Percentiles rank a stretch among this genome's conserved stretches.
These are phyloP conservation scores for Sesia apiformis DNA, from an alignment of 2,888 invertebrate genomes.

Conservation along the genomic window DNA sequence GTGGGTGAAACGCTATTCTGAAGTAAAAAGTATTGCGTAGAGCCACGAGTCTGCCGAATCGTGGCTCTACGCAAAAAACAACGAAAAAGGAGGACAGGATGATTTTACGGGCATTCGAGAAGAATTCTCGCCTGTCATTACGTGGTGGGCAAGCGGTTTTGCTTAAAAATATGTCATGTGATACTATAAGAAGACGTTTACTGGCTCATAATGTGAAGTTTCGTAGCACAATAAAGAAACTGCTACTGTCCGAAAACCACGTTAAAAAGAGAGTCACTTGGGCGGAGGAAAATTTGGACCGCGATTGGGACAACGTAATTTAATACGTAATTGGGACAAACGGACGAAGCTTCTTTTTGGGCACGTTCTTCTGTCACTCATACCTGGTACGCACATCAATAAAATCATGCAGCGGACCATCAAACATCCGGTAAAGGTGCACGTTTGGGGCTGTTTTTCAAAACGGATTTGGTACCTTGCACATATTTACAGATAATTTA, in stretches of 20 bases:
- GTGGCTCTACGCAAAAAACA: no score
- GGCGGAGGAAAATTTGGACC: slow-evolving; percentile 8
- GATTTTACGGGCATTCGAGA: neutral
- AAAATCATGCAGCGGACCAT: slow-evolving; percentile 4
- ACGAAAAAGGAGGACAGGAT: neutral
- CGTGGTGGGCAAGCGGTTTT: neutral
- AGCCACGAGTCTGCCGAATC: no score
- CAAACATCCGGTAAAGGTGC: slow-evolving; percentile 9
- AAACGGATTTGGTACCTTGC: slow-evolving; percentile 2
- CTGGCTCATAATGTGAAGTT: neutral
- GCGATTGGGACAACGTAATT: slow-evolving; percentile 10
- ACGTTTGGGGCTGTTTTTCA: neutral
- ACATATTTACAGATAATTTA: slow-evolving; percentile 5
- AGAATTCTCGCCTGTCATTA: neutral
- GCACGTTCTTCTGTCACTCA: no score
- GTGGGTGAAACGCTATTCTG: neutral
- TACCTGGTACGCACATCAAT: slow-evolving; percentile 6
- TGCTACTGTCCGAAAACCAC: neutral
- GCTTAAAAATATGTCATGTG: neutral
- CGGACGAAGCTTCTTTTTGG: slow-evolving; percentile 10
- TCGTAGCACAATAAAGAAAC: neutral
- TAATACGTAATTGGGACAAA: no score
- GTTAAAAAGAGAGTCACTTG: slow-evolving; percentile 6
- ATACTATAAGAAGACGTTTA: neutral
- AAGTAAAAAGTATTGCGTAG: neutral